phyloP scores from a whole-genome alignment of 1,140 invertebrate species.

The Latrodectus geometricus region DNA sequence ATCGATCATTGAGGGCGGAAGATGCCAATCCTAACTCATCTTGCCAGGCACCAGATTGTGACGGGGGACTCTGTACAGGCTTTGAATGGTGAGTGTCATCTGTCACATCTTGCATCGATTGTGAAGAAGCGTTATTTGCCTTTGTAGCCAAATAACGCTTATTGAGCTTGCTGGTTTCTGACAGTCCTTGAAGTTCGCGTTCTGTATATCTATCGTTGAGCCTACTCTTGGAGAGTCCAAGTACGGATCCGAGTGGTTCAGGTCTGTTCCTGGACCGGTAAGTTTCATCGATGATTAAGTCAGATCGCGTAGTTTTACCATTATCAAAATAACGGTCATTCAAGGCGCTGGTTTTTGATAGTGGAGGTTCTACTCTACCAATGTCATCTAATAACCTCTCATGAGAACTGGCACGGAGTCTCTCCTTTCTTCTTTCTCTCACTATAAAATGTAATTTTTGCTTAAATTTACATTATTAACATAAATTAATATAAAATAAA shows the following conservation, averaged over 20 bases:
- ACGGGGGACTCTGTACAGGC: background rate
- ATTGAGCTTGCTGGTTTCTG: conserved; percentile 62
- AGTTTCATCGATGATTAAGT: conserved; percentile 69
- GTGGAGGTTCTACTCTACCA: conserved; percentile 51
- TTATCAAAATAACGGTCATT: conserved; percentile 89
- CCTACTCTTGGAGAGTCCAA: conserved; percentile 82
- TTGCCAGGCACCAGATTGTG: conserved; percentile 53
- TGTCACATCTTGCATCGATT: background rate
- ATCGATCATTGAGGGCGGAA: conserved; percentile 65
- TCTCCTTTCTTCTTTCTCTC: conserved; percentile 30
- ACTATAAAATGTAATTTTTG: background rate
- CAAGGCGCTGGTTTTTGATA: conserved; percentile 85
- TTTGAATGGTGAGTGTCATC: conserved; percentile 7
- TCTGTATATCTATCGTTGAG: conserved; percentile 83
- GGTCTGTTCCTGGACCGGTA: background rate
- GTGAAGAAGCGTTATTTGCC: background rate
- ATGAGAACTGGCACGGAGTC: conserved; percentile 24
- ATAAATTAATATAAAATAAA: too few relatives aligned
- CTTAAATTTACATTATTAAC: too few relatives aligned
- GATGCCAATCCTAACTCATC: conserved; percentile 64
- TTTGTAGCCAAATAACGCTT: conserved; percentile 53
- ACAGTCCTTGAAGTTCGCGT: conserved; percentile 51
- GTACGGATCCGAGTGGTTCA: background rate
- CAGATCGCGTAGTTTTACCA: conserved; percentile 78
- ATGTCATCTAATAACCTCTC: conserved; percentile 41